Evolutionary conservation across 2,113 vertebrate genomes (phyloP), one percentile per base, ranked within the genome.

Genomic region (Alligator mississippiensis): DNA sequence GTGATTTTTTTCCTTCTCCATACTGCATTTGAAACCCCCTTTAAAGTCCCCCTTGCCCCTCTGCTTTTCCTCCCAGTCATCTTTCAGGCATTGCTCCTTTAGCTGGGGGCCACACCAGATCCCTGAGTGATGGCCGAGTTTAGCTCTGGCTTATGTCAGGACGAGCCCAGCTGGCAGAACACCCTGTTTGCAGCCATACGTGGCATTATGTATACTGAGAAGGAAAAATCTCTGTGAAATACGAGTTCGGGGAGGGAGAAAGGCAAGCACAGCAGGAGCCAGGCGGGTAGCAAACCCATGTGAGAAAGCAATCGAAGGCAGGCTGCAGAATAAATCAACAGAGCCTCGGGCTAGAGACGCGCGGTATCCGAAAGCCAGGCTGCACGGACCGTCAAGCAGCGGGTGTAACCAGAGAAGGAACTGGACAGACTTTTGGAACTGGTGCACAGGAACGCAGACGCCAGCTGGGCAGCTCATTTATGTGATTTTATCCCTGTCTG

Each of bases 381-480:
- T 90, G 55, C 0, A 3, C 89, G 76, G 63, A 78, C 74, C 85
- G 75, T 83, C 89, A 63, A 6, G 47, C 59, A n/a, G 80, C 87
- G 87, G 63, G 63, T 68, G 0, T 1, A n/a, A 3, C 5, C 24
- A 74, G 55, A 91, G 82, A n/a, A 93, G 82, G 79, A 17, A 80
- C 74, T 89, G 90, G 93, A 55, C 61, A 25, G 82, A 8, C 84
- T 90, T 87, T 92, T 93, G 94, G 87, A 82, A 77, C 28, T 0
- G 1, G 88, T 80, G 66, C 58, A 63, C 1, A 4, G 92, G 80
- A 82, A 62, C 88, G 89, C 17, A 60, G 60, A 91, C 14, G 62
- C 95, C 94, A 93, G 94, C 96, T 93, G 94, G 88, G 93, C 95
- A 84, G 70, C 94, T 93, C 89, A 94, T 94, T 94, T 64, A 4